These are phyloP conservation scores for Isoperla grammatica DNA, from an alignment of 2,888 invertebrate genomes.

Conservation along the genomic window DNA sequence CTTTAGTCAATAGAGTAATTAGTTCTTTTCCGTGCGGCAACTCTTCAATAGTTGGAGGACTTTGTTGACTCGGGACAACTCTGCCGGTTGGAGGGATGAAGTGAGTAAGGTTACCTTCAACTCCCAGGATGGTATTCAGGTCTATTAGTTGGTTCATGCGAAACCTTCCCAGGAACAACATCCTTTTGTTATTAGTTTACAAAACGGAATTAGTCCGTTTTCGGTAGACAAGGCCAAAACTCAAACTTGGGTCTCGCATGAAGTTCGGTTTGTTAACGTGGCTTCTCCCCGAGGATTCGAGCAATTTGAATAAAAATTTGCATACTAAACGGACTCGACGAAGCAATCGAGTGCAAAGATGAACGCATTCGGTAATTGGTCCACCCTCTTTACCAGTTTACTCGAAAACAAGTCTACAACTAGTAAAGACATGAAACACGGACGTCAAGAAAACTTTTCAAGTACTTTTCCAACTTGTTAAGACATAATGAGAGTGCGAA, in stretches of 20 bases:
- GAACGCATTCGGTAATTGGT: conserved; percentile 12
- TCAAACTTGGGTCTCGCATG: too few species aligned
- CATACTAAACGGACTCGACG: not conserved
- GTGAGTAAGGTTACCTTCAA: too few species aligned
- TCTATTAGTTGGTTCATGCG: too few species aligned
- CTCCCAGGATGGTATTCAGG: too few species aligned
- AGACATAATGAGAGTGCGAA: not conserved
- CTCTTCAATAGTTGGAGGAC: too few species aligned
- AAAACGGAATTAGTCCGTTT: not conserved
- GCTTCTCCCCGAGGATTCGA: not conserved
- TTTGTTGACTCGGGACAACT: too few species aligned
- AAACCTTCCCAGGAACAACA: not conserved
- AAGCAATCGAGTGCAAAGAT: conserved; percentile 5
- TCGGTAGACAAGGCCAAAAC: too few species aligned
- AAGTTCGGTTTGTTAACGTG: not conserved
- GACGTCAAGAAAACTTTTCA: not conserved
- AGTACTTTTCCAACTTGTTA: not conserved
- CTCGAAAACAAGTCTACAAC: not conserved
- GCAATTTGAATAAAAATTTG: conserved; percentile 13
- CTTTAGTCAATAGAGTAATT: too few species aligned
- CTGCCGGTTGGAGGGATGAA: too few species aligned
- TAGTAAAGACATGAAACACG: not conserved
- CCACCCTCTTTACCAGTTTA: not conserved
- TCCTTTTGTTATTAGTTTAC: not conserved
- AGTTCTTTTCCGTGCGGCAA: too few species aligned